Percentiles rank a stretch among this genome's conserved stretches.
phyloP scores from a whole-genome alignment of 2,888 invertebrate species.

The Leptopilina syphax region DNA sequence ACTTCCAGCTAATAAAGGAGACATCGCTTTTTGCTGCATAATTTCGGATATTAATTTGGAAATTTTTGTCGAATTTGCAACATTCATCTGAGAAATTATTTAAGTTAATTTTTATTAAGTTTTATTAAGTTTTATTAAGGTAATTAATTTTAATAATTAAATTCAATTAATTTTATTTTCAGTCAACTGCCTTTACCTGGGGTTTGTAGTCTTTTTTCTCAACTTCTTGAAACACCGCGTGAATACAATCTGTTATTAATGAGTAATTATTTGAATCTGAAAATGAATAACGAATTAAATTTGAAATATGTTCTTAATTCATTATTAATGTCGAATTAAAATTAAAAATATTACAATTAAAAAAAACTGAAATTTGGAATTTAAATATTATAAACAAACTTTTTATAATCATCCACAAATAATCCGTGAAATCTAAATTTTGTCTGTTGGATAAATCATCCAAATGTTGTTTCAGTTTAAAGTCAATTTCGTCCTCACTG shows the following conservation, averaged over 20 bases:
- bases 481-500: constrained; percentile 13
- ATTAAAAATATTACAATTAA: no score
- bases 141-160: constrained; percentile 10
- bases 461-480: constrained; percentile 43
- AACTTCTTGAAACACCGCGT: constrained; percentile 45
- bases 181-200: constrained; percentile 12
- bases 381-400: constrained; percentile 37
- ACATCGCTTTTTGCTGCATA: constrained; percentile 37
- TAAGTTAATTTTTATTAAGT: no score
- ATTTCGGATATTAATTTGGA: constrained; percentile 43
- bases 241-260: constrained; percentile 45
- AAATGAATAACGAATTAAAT: constrained; percentile 6
- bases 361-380: background rate
- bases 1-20: constrained; percentile 62
- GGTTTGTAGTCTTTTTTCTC: constrained; percentile 18
- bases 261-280: constrained; percentile 45
- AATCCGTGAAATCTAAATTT: constrained; percentile 53
- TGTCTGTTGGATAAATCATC: constrained; percentile 46
- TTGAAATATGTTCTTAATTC: background rate
- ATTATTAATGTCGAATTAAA: no score
- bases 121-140: no score
- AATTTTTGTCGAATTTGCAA: constrained; percentile 47
- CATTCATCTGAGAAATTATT: constrained; percentile 44
- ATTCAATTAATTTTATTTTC: background rate
- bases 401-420: constrained; percentile 52